These are phyloP conservation scores for Clarias macrocephalus DNA, from an alignment of 2,113 vertebrate species.

Conservation along the genomic window DNA sequence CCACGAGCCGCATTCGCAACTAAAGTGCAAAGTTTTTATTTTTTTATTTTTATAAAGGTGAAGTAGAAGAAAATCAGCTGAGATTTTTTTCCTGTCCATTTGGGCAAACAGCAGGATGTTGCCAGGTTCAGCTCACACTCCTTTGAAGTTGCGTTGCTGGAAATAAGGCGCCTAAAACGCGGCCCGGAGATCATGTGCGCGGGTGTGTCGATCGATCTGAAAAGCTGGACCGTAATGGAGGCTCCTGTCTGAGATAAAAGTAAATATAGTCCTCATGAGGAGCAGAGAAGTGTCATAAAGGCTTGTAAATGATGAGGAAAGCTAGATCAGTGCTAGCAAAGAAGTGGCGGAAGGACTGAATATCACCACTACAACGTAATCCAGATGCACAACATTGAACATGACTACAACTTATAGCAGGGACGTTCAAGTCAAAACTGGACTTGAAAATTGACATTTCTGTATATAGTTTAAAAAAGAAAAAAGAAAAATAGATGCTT, in stretches of 20 bases:
- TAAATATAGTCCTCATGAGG: neutral
- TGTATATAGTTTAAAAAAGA: too few species aligned
- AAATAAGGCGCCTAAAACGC: constrained; percentile 77
- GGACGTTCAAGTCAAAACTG: too few species aligned
- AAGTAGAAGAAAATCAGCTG: constrained; percentile 53
- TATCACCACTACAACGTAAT: neutral
- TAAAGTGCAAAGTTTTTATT: constrained; percentile 11
- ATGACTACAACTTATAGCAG: too few species aligned
- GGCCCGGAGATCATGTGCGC: constrained; percentile 63
- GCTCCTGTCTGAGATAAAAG: neutral
- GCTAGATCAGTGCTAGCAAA: neutral
- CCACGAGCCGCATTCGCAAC: neutral
- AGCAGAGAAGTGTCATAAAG: neutral
- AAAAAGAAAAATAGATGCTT: too few species aligned
- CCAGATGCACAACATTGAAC: neutral
- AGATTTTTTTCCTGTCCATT: constrained; percentile 73
- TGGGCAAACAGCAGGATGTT: constrained; percentile 73
- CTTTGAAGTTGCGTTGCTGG: constrained; percentile 70
- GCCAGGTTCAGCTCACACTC: constrained; percentile 72
- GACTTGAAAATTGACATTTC: too few species aligned
- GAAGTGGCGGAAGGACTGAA: neutral
- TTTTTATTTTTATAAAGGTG: neutral
- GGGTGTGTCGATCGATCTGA: constrained; percentile 64
- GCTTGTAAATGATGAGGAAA: neutral
- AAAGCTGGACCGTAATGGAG: constrained; percentile 44